Base-by-base conservation (phyloP, 1,140 invertebrate species). In the Drosophila prosaltans region DNA sequence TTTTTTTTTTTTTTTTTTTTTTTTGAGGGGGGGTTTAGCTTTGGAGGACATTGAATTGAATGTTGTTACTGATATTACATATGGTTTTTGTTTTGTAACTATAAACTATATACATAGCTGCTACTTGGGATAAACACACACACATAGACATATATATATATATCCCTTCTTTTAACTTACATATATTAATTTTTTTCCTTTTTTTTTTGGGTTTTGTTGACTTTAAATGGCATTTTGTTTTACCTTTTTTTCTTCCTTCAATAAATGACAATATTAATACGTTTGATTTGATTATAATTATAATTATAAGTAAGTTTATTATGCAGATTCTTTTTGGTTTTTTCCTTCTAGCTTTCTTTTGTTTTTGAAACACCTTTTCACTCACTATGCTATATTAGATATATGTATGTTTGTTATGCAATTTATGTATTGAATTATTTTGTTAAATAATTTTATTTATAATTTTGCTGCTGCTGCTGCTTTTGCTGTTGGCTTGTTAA, bases 281-380 rank as follows among this genome's bases (percentile, higher is more conserved):
- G 74, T 73, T 71, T 71, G 67, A 80, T 83, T 63, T 80, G 65
- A 82, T 82, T 75, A 70, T 70, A 72, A 16, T 61, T 65, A 79
- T 72, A 55, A 16, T 16, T 16, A 55, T n/a, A 48, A 26, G 45
- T 51, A 51, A 51, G 21, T 51, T 51, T 51, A 16, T 48, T 16
- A 48, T 26, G 45, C 21, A 10, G 26, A 26, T 8, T 26, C 9
- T 26, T 24, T 48, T 48, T 21, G 7, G 6, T 16, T 48, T 48
- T 4, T 48, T 39, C 24, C 67, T 40, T 41, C 48, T 65, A 26
- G 40, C 11, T 32, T 51, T 74, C 9, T 41, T 64, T 63, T 65
- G 85, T 89, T 90, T 90, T 90, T 90, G 84, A 90, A 90, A 90
- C 85, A 90, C 85, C 70, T 90, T 72, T 90, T 81, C 69, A n/a